phyloP scores from a whole-genome alignment of 2,888 invertebrate genomes.

The Rhagium mordax region DNA sequence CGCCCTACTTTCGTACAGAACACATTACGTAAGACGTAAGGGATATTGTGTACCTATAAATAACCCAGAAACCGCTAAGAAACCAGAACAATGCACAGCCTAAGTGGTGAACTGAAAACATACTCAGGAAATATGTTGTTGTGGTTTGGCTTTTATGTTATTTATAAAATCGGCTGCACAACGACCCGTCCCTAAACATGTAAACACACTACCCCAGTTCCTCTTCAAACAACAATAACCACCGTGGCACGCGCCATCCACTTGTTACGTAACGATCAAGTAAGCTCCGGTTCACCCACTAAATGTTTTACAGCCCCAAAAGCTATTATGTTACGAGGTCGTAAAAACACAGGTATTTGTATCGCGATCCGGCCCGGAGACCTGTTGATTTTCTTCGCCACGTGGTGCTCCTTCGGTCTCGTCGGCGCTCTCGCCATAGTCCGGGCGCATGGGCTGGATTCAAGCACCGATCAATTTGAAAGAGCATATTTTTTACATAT shows the following conservation, averaged over 20 bases:
- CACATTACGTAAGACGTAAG: background rate
- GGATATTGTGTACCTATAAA: background rate
- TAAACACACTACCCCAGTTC: conserved; percentile 34
- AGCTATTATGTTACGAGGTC: conserved; percentile 53
- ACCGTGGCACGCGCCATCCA: conserved; percentile 41
- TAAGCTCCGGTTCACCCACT: conserved; percentile 27
- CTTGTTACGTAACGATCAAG: conserved; percentile 37
- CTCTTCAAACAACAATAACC: conserved; percentile 36
- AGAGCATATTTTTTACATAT: too few relatives aligned
- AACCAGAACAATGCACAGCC: background rate
- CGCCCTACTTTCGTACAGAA: background rate
- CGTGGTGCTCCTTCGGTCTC: conserved; percentile 53
- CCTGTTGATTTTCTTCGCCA: conserved; percentile 60
- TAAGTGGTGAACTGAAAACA: conserved; percentile 4
- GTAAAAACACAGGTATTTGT: conserved; percentile 59
- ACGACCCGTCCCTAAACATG: conserved; percentile 19
- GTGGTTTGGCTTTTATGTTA: conserved; percentile 3
- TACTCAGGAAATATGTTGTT: background rate
- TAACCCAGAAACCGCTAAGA: background rate
- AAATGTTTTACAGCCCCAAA: conserved; percentile 39
- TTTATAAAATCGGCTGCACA: conserved; percentile 9
- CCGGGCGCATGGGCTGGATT: background rate
- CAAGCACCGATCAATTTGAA: too few relatives aligned
- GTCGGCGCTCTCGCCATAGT: conserved; percentile 11
- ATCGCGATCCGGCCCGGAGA: conserved; percentile 57